Evolutionary conservation across 1,140 invertebrate genomes (phyloP).

Genomic region (Leptopilina boulardi): DNA sequence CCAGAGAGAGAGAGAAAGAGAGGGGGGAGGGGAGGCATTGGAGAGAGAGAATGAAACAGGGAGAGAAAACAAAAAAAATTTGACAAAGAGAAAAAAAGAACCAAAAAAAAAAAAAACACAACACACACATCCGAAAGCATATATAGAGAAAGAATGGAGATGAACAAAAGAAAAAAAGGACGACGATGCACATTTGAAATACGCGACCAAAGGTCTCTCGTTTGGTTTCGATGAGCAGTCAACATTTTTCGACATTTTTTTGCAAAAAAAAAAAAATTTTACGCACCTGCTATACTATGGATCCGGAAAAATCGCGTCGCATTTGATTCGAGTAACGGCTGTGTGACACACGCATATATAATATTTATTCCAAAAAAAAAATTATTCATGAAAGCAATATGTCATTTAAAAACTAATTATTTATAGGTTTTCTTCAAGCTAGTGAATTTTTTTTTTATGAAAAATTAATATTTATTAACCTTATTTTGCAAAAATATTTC

Average conservation of each 20-base stretch:
- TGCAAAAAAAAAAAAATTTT: background rate
- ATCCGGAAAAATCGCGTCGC: slow-evolving; percentile 6
- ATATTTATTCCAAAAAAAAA: slow-evolving; percentile 22
- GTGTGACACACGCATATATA: background rate
- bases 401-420: too few relatives aligned
- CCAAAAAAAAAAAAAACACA: slow-evolving; percentile 21
- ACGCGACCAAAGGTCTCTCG: slow-evolving; percentile 2
- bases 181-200: slow-evolving; percentile 9
- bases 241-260: slow-evolving; percentile 20
- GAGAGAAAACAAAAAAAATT: slow-evolving; percentile 17
- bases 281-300: background rate
- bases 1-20: slow-evolving; percentile 2
- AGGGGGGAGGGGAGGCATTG: background rate
- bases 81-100: slow-evolving; percentile 34
- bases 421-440: too few relatives aligned
- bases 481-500: too few relatives aligned
- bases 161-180: background rate
- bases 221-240: slow-evolving; percentile 31
- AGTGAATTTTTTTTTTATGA: too few relatives aligned
- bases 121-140: too few relatives aligned
- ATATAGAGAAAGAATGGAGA: slow-evolving; percentile 34
- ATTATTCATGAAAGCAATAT: background rate
- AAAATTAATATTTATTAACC: too few relatives aligned
- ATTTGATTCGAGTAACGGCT: slow-evolving; percentile 9
- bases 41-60: slow-evolving; percentile 1